phyloP scores from a whole-genome alignment of 1,140 invertebrate genomes.

The Drosophila orosa region DNA sequence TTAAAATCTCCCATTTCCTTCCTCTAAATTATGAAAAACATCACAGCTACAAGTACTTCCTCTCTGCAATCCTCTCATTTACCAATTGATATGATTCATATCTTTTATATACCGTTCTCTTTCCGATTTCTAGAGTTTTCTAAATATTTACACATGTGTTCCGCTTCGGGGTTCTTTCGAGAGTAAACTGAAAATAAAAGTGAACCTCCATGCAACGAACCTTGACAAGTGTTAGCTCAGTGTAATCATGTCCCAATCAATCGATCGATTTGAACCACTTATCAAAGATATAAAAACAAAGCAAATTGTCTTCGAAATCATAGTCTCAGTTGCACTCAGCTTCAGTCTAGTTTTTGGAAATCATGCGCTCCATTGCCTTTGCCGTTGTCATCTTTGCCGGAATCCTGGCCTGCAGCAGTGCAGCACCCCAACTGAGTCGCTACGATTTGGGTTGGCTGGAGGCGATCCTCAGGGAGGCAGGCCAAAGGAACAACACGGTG shows the following conservation, averaged over 20 bases:
- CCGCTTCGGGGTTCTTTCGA: neutral
- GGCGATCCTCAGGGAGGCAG: conserved; percentile 9
- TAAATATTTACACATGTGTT: conserved; percentile 46
- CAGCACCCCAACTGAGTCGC: conserved; percentile 29
- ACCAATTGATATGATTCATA: conserved; percentile 16
- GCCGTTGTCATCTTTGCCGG: conserved; percentile 34
- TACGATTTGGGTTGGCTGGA: conserved; percentile 18
- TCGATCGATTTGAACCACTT: conserved; percentile 3
- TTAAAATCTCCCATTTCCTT: neutral
- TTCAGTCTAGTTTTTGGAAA: conserved; percentile 12
- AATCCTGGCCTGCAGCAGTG: conserved; percentile 35
- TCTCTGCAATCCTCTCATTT: neutral
- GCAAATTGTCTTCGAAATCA: neutral
- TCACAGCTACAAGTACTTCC: neutral
- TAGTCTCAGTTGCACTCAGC: conserved; percentile 44
- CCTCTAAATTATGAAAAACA: neutral
- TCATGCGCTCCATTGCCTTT: conserved; percentile 39
- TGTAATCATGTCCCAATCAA: conserved; percentile 32
- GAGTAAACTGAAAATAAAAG: neutral
- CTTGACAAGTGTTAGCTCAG: conserved; percentile 22
- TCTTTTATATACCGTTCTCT: neutral
- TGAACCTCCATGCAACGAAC: neutral
- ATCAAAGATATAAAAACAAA: conserved; percentile 46
- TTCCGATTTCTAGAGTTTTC: conserved; percentile 12
- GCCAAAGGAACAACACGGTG: conserved; percentile 26